Percentiles rank a stretch among this genome's conserved stretches.
Evolutionary conservation across 2,888 invertebrate genomes (phyloP).

Genomic region (Cryptosula pallasiana): DNA sequence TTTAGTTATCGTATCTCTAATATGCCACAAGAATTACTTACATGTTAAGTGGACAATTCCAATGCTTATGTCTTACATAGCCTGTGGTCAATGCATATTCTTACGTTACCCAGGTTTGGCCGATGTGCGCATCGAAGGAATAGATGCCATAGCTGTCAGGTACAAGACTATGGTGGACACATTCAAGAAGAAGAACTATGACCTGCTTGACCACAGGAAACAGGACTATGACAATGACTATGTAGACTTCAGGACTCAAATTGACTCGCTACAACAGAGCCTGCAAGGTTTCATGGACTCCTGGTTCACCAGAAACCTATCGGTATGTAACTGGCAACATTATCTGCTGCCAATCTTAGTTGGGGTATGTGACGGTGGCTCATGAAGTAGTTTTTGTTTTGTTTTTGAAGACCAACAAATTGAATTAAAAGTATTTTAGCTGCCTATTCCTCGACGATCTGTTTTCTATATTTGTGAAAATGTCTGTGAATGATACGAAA

Average conservation of each 20-base stretch:
- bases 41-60: no score
- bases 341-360: neutral
- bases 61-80: no score
- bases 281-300: slow-evolving; percentile 65
- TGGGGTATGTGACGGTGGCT: neutral
- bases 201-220: slow-evolving; percentile 86
- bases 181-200: slow-evolving; percentile 80
- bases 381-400: no score
- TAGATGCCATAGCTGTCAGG: slow-evolving; percentile 63
- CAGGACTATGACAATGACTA: slow-evolving; percentile 81
- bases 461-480: no score
- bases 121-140: slow-evolving; percentile 58
- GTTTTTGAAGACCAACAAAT: no score
- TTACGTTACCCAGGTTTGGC: slow-evolving; percentile 61
- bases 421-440: no score
- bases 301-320: slow-evolving; percentile 46
- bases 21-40: no score
- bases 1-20: no score
- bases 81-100: no score
- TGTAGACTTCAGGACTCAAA: slow-evolving; percentile 71
- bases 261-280: slow-evolving; percentile 57
- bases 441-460: no score
- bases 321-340: slow-evolving; percentile 35
- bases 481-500: no score
- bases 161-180: slow-evolving; percentile 79